Conservation (phyloP, 2,797 vertebrate species). For the Cryptoblepharus egeriae region DNA sequence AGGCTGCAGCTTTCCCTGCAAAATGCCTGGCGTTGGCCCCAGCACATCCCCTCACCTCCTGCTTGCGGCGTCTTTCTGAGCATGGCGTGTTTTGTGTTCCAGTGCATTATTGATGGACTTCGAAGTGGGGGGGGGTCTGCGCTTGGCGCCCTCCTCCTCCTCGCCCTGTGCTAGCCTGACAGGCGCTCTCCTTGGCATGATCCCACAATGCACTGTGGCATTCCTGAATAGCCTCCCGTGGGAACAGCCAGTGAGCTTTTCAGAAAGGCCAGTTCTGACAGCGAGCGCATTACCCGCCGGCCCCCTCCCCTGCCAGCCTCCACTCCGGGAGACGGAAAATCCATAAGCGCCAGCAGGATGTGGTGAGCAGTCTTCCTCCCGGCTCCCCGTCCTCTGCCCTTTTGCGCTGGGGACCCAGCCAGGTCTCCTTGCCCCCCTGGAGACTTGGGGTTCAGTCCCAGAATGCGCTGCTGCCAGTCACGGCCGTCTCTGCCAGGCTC, state of each 20-base stretch:
- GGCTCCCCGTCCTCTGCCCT: neutral
- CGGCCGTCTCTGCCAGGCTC: neutral
- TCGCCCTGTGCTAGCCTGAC: neutral
- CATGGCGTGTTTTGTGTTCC: neutral
- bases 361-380: too few relatives aligned
- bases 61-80: neutral
- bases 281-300: neutral
- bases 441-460: neutral
- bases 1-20: too few relatives aligned
- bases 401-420: neutral
- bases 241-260: neutral
- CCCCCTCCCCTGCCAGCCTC: too few relatives aligned
- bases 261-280: neutral
- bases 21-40: neutral
- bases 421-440: neutral
- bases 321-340: neutral
- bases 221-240: constrained; percentile 23
- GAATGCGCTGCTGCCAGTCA: neutral
- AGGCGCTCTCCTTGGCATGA: neutral
- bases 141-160: neutral
- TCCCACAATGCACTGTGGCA: constrained; percentile 35
- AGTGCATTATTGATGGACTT: constrained; percentile 32
- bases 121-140: neutral
- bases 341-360: neutral
- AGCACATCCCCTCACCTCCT: neutral